Percentiles rank a stretch among this genome's conserved stretches.
These are phyloP conservation scores for Euglossa dilemma DNA, from an alignment of 1,140 invertebrate genomes.

Conservation along the genomic window DNA sequence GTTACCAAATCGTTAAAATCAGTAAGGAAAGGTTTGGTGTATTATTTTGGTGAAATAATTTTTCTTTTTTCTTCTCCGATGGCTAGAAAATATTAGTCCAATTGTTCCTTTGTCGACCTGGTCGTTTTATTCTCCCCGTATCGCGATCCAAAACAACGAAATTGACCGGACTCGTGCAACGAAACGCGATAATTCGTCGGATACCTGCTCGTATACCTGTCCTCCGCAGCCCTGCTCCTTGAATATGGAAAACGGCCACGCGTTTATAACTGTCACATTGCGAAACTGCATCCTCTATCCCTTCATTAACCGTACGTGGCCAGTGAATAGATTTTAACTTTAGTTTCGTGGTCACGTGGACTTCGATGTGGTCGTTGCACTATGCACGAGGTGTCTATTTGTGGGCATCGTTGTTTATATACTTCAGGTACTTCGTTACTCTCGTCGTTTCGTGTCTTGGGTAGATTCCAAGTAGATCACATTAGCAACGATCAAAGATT, in stretches of 20 bases:
- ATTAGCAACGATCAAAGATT: too few species aligned
- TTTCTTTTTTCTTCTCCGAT: too few species aligned
- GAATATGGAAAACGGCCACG: constrained; percentile 18
- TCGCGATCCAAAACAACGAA: constrained; percentile 28
- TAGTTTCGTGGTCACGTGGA: constrained; percentile 34
- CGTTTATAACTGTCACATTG: constrained; percentile 35
- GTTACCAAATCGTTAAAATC: too few species aligned
- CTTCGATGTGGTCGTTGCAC: neutral
- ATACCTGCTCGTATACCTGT: constrained; percentile 37
- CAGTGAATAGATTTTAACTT: constrained; percentile 13
- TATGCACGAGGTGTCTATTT: too few species aligned
- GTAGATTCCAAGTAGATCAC: too few species aligned
- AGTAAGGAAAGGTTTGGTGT: too few species aligned
- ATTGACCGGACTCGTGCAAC: constrained; percentile 6
- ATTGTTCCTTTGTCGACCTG: neutral
- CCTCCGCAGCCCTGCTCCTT: constrained; percentile 24
- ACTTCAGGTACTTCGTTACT: too few species aligned
- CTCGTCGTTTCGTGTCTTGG: too few species aligned
- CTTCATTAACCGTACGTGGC: constrained; percentile 28
- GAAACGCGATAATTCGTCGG: constrained; percentile 38
- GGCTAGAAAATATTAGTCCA: too few species aligned
- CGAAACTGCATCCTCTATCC: constrained; percentile 39
- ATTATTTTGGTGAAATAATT: too few species aligned
- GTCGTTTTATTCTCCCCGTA: neutral
- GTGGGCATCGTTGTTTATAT: neutral